Percentiles rank a stretch among this genome's conserved stretches.
Conservation (phyloP, 2,797 vertebrate species). For the Hippocampus kuda region DNA sequence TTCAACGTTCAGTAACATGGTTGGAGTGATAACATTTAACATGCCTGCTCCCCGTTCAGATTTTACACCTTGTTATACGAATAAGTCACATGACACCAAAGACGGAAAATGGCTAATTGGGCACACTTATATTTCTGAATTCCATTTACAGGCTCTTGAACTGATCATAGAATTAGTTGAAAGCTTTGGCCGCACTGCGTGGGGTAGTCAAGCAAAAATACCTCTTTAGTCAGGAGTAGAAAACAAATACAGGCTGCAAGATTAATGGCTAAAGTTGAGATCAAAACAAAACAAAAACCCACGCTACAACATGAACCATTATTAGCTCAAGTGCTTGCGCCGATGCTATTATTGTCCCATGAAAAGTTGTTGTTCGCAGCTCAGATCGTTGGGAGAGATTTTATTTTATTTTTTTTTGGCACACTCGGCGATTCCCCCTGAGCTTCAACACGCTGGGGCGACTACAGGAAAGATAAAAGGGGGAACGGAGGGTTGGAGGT, state of each 20-base stretch:
- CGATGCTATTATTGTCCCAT: not conserved
- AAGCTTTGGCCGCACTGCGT: not conserved
- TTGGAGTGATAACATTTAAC: not conserved
- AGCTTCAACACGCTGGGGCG: conserved; percentile 32
- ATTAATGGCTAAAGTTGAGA: not conserved
- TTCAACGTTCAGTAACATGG: not conserved
- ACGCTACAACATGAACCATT: not conserved
- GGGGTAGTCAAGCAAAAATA: not conserved
- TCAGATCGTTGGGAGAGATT: conserved; percentile 24
- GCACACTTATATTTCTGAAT: no score
- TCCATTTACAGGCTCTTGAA: no score
- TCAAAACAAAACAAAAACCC: not conserved
- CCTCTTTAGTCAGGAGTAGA: not conserved
- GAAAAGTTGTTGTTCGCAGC: not conserved
- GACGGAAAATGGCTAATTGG: no score
- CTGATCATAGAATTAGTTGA: not conserved
- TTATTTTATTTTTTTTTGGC: conserved; percentile 6
- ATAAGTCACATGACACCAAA: not conserved
- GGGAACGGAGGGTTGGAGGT: conserved; percentile 41
- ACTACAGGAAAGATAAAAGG: conserved; percentile 63
- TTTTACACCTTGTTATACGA: not conserved
- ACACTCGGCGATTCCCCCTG: conserved; percentile 28
- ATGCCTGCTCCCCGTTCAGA: not conserved
- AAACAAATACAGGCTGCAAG: not conserved
- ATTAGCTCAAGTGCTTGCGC: not conserved